phyloP scores from a whole-genome alignment of 2,888 invertebrate species.

The Boloria selene region DNA sequence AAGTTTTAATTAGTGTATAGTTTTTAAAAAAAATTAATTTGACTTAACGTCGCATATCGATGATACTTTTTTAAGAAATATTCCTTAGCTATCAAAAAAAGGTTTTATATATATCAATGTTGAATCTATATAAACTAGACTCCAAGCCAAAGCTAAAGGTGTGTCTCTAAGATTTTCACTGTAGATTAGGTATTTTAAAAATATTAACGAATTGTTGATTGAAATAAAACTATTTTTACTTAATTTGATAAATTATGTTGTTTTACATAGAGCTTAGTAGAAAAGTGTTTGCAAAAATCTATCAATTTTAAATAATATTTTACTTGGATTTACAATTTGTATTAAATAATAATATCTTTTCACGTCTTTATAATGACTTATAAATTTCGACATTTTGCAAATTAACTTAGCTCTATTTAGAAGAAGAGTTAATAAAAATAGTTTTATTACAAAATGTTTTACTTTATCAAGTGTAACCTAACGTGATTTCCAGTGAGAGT shows the following conservation, averaged over 20 bases:
- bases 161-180: conserved; percentile 1
- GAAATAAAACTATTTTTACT: conserved; percentile 32
- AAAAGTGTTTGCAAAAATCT: neutral
- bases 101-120: neutral
- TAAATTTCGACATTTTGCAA: no score
- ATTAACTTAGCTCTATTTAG: no score
- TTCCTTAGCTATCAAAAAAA: neutral
- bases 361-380: no score
- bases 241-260: neutral
- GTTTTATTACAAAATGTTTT: conserved; percentile 31
- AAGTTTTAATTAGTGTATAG: no score
- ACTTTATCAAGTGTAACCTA: conserved; percentile 62
- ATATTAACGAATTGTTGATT: conserved; percentile 17
- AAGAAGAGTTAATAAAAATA: conserved; percentile 22
- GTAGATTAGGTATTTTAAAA: conserved; percentile 8
- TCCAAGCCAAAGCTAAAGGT: conserved; percentile 7
- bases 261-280: neutral
- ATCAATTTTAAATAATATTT: no score
- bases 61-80: no score
- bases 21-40: no score
- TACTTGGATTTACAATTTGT: no score
- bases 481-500: conserved; percentile 79
- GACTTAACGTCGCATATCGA: no score
- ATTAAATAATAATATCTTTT: no score
- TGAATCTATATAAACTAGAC: neutral